These are phyloP conservation scores for Leucoraja ocellata DNA, from an alignment of 2,797 vertebrate genomes.

Conservation along the genomic window DNA sequence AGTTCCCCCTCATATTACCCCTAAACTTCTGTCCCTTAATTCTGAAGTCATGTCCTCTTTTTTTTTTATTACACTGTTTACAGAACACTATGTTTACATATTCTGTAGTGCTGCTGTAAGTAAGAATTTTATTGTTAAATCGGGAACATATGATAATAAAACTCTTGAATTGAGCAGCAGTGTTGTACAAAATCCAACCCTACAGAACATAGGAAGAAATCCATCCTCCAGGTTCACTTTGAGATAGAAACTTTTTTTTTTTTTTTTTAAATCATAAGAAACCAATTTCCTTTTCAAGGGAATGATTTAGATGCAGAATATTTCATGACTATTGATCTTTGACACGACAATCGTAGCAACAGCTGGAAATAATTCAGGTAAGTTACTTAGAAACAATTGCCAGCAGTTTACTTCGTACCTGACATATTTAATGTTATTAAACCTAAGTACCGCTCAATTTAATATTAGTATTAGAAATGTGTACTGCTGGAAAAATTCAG, in stretches of 20 bases:
- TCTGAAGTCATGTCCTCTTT: no score
- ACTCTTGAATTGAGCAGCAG: not conserved
- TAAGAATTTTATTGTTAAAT: no score
- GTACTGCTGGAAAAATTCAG: not conserved
- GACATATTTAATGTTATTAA: not conserved
- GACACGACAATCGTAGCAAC: not conserved
- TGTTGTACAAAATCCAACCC: not conserved
- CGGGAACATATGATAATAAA: no score
- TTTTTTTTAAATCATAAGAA: not conserved
- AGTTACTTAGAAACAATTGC: slow-evolving; percentile 9
- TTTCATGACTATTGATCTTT: not conserved
- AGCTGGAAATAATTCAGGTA: not conserved
- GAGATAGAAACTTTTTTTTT: not conserved
- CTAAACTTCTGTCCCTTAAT: no score
- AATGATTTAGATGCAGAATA: not conserved
- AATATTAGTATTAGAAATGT: not conserved
- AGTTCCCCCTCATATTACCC: no score
- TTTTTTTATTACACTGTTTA: no score
- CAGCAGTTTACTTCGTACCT: not conserved
- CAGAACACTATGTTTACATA: no score
- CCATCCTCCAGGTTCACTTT: not conserved
- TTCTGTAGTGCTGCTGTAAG: no score
- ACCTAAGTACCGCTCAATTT: not conserved
- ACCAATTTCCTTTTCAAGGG: not conserved
- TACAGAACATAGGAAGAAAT: not conserved